Percentiles rank a stretch among this genome's conserved stretches.
These are phyloP conservation scores for Ptychobarbus kaznakovi DNA, from an alignment of 2,797 vertebrate species.

Conservation along the genomic window DNA sequence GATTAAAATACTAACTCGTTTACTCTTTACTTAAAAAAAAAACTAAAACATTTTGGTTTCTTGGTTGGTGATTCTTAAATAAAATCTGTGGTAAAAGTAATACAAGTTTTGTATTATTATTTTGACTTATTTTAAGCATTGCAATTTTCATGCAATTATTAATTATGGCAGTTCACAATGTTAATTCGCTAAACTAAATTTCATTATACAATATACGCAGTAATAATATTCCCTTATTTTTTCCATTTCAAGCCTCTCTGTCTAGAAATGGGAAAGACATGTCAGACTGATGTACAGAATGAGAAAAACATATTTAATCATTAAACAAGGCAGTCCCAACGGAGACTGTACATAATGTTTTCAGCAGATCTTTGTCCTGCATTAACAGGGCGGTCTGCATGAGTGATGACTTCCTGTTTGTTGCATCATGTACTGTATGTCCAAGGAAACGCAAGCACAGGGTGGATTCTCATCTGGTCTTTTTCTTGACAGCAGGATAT, in stretches of 20 bases:
- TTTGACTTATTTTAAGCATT: neutral
- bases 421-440: conserved; percentile 39
- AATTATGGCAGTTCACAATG: neutral
- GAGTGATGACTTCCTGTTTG: conserved; percentile 57
- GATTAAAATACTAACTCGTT: neutral
- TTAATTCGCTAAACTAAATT: neutral
- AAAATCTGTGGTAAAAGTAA: neutral
- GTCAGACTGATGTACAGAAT: neutral
- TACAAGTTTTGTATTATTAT: neutral
- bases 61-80: neutral
- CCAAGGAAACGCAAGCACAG: conserved; percentile 25
- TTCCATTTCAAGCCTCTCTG: neutral
- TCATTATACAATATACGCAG: neutral
- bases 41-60: neutral
- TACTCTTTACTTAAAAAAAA: neutral
- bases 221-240: neutral
- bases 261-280: neutral
- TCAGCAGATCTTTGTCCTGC: conserved; percentile 26
- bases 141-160: neutral
- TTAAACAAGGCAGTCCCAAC: conserved; percentile 2
- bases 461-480: conserved; percentile 36
- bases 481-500: conserved; percentile 49
- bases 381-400: conserved; percentile 11
- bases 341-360: conserved; percentile 19
- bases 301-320: neutral